A percentile compares a stretch with the other conserved stretches of the same genome.
Evolutionary conservation across 1,140 invertebrate genomes (phyloP).

Genomic region (Pseudachorutes palmiensis): DNA sequence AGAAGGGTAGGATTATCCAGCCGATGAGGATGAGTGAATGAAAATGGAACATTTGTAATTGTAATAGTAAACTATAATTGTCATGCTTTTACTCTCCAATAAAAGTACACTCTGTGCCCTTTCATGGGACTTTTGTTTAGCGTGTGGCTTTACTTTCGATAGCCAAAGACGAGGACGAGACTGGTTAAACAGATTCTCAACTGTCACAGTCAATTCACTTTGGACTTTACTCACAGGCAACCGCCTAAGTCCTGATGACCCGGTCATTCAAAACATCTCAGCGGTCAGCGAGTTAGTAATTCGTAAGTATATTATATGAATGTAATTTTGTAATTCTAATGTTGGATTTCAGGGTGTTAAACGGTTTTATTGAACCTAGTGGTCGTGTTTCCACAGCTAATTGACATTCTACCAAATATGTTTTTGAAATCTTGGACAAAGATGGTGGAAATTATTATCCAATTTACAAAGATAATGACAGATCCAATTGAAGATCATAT

Average conservation of each 20-base stretch:
- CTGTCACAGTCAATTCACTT: background rate
- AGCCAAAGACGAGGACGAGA: too few relatives aligned
- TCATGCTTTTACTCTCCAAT: too few relatives aligned
- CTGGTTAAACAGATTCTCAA: too few relatives aligned
- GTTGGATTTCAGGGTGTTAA: background rate
- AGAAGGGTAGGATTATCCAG: too few relatives aligned
- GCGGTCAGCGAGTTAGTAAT: background rate
- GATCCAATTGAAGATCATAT: background rate
- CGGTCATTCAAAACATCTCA: background rate
- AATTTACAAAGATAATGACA: background rate
- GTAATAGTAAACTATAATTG: too few relatives aligned
- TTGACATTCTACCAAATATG: conserved; percentile 4
- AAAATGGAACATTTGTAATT: too few relatives aligned
- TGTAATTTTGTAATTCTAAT: background rate
- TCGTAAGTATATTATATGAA: too few relatives aligned
- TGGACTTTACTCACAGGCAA: conserved; percentile 8
- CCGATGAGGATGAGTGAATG: too few relatives aligned
- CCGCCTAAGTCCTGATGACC: conserved; percentile 3
- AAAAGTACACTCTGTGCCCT: too few relatives aligned
- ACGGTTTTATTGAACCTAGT: background rate
- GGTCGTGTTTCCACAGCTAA: background rate
- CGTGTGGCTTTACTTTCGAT: too few relatives aligned
- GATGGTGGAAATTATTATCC: background rate
- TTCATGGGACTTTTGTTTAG: too few relatives aligned
- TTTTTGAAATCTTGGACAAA: background rate